Base-by-base conservation (phyloP, 1,140 invertebrate species). In the Drosophila simulans region DNA sequence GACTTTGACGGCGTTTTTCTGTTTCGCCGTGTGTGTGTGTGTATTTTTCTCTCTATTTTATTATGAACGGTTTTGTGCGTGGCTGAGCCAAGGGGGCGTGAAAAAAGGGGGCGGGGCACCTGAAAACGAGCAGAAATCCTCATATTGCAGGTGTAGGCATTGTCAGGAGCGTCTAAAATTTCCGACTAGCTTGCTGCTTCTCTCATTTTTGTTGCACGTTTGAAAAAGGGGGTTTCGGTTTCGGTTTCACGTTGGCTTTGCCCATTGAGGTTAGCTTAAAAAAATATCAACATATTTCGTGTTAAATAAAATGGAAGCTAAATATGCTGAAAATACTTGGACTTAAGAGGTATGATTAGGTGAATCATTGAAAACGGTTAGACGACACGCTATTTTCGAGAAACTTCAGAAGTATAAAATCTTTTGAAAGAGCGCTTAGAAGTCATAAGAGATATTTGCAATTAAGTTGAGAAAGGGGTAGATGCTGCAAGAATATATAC, bases 31-130 rank as follows among this genome's bases (percentile, higher is more conserved):
- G 42, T 57, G 34, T 55, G 51, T 25, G n/a, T 66, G 64, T 66
- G 45, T 63, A 34, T 68, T 55, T 65, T 72, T 64, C 51, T 62
- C 43, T 53, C 72, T 78, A 84, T 84, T 89, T 89, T 80, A 89
- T 88, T 88, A 80, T 89, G 84, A 89, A 88, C 80, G 84, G 57
- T 89, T 88, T 88, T 77, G 84, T 88, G 82, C 83, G 83, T 85
- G 78, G 49, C 34, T 43, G 59, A 52, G 22, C 46, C 46, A 13
- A 13, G 4, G 12, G 55, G 39, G 53, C 27, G 59, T 53, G 27
- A 12, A 1, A 1, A n/a, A 27, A 51, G 25, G 56, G 45, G 63
- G 59, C n/a, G 34, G 34, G 31, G 25, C 45, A n/a, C 35, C 34
- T 39, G 52, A 27, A 20, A 20, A 25, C 10, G 27, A 43, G 59